Evolutionary conservation across 2,888 invertebrate genomes (phyloP).

Genomic region (Exocentrus adspersus): DNA sequence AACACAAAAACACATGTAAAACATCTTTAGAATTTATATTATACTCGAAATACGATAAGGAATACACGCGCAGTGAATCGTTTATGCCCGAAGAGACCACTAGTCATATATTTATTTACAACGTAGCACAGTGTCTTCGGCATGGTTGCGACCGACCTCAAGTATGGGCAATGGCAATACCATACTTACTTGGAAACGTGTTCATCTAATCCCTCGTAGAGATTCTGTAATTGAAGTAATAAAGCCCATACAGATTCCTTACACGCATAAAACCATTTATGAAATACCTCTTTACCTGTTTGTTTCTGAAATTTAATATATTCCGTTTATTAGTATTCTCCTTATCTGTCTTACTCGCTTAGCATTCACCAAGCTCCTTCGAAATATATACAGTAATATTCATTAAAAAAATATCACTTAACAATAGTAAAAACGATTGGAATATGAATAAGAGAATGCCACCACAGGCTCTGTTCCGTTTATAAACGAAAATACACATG

Average conservation of each 20-base stretch:
- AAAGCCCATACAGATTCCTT: slow-evolving; percentile 35
- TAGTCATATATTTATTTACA: slow-evolving; percentile 21
- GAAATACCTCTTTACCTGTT: slow-evolving; percentile 33
- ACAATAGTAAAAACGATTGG: slow-evolving; percentile 22
- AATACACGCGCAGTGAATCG: slow-evolving; percentile 50
- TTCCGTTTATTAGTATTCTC: slow-evolving; percentile 38
- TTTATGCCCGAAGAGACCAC: slow-evolving; percentile 41
- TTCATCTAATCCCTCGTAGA: slow-evolving; percentile 36
- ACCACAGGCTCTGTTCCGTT: slow-evolving; percentile 15
- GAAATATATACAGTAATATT: slow-evolving; percentile 30
- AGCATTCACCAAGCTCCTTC: slow-evolving; percentile 16
- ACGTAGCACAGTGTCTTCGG: slow-evolving; percentile 3
- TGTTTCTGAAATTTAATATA: slow-evolving; percentile 31
- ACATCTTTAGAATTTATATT: slow-evolving; percentile 56
- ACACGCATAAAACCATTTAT: slow-evolving; percentile 40
- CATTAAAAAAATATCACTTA: slow-evolving; percentile 30
- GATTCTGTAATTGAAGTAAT: slow-evolving; percentile 41
- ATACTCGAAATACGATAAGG: slow-evolving; percentile 53
- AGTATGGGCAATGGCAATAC: slow-evolving; percentile 30
- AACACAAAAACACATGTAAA: slow-evolving; percentile 63
- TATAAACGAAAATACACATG: slow-evolving; percentile 20
- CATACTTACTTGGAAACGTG: slow-evolving; percentile 28
- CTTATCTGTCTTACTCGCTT: slow-evolving; percentile 30
- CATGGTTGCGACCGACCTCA: slow-evolving; percentile 7
- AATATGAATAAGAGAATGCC: slow-evolving; percentile 11